Evolutionary conservation across 1,140 invertebrate genomes (phyloP).

Genomic region (Idris sp.): DNA sequence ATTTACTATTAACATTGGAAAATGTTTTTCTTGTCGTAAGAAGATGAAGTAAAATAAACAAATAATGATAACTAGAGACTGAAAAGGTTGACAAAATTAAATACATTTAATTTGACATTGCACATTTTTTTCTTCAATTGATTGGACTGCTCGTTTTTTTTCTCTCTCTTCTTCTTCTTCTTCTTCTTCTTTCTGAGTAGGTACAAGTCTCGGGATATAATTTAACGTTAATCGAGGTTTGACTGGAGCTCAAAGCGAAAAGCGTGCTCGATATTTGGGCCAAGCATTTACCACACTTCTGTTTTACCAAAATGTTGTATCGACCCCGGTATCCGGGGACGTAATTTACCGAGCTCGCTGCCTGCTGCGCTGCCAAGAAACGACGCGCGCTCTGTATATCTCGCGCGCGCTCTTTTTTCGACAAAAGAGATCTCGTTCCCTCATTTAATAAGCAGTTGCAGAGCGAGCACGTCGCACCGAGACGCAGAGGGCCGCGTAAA

Average conservation of each 20-base stretch:
- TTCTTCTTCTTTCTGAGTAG: no score
- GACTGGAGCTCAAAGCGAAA: slow-evolving; percentile 29
- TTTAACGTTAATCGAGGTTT: slow-evolving; percentile 54
- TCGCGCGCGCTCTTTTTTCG: slow-evolving; percentile 48
- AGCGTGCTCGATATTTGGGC: slow-evolving; percentile 43
- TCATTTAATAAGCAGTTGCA: slow-evolving; percentile 53
- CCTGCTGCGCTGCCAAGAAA: slow-evolving; percentile 33
- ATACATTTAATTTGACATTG: no score
- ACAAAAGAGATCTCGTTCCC: slow-evolving; percentile 52
- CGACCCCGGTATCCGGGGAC: slow-evolving; percentile 48
- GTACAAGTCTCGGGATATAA: slow-evolving; percentile 23
- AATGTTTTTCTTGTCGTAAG: no score
- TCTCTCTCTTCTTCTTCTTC: no score
- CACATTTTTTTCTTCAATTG: no score
- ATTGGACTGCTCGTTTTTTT: no score
- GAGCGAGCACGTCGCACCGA: slow-evolving; percentile 33
- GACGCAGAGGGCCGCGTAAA: slow-evolving; percentile 12
- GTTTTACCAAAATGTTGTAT: slow-evolving; percentile 53
- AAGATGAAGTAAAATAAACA: no score
- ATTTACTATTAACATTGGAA: no score
- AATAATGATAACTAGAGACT: no score
- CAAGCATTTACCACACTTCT: slow-evolving; percentile 43
- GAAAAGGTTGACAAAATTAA: no score
- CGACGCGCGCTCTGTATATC: slow-evolving; percentile 48
- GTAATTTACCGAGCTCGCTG: slow-evolving; percentile 52